A percentile compares a stretch with the other conserved stretches of the same genome.
These are phyloP conservation scores for Sphinx pinastri DNA, from an alignment of 2,888 invertebrate species.

Conservation along the genomic window DNA sequence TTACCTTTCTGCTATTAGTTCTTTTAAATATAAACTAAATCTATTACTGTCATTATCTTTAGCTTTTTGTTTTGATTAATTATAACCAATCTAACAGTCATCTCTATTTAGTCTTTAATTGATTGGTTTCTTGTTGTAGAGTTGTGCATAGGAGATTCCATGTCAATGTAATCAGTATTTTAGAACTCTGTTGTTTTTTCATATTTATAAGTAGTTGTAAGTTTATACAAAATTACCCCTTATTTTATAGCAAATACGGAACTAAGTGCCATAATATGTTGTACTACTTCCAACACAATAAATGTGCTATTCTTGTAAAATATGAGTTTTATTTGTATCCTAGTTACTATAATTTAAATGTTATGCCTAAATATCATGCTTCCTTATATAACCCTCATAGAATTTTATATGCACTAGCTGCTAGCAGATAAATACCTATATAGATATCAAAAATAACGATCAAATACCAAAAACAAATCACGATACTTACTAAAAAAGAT, in stretches of 20 bases:
- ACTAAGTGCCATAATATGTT: slow-evolving; percentile 75
- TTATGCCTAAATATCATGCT: no score
- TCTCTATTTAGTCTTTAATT: slow-evolving; percentile 15
- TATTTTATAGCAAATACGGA: slow-evolving; percentile 51
- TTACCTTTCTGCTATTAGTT: not conserved
- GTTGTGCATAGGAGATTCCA: slow-evolving; percentile 30
- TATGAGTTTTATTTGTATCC: slow-evolving; percentile 16
- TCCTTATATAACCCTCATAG: no score
- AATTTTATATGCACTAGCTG: no score
- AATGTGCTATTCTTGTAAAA: slow-evolving; percentile 50
- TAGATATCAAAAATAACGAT: no score
- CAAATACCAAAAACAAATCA: no score
- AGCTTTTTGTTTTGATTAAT: not conserved
- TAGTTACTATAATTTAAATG: not conserved
- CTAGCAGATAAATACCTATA: no score
- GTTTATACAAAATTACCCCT: slow-evolving; percentile 41
- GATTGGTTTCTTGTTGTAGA: slow-evolving; percentile 30
- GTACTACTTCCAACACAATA: slow-evolving; percentile 62
- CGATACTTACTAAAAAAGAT: not conserved
- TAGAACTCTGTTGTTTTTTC: slow-evolving; percentile 52
- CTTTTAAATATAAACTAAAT: not conserved
- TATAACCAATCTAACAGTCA: not conserved
- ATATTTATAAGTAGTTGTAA: slow-evolving; percentile 54
- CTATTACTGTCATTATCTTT: not conserved
- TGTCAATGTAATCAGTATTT: slow-evolving; percentile 68